Percentiles rank a stretch among this genome's conserved stretches.
Conservation (phyloP, 2,888 invertebrate genomes). For the Stomorhina lunata region DNA sequence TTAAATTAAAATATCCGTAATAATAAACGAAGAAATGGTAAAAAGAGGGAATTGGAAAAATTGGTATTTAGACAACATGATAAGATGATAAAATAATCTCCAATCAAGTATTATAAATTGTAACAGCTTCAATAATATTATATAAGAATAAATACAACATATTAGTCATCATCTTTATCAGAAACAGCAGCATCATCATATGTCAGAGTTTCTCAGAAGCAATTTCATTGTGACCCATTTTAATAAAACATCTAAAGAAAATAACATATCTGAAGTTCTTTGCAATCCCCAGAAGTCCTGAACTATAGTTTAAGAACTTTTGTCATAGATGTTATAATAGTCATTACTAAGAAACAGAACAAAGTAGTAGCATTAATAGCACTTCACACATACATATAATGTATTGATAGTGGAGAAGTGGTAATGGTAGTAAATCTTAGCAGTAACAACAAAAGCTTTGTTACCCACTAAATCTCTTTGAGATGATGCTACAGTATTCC, state of each 20-base stretch:
- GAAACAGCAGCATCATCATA: conserved; percentile 5
- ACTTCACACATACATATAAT: no score
- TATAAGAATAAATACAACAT: conserved; percentile 33
- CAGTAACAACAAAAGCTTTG: conserved; percentile 27
- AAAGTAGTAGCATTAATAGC: background rate
- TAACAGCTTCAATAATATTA: conserved; percentile 44
- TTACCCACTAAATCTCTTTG: conserved; percentile 49
- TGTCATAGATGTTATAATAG: background rate
- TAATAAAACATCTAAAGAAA: no score
- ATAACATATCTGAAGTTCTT: no score
- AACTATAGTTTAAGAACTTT: no score
- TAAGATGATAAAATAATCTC: conserved; percentile 54
- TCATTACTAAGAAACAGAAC: background rate
- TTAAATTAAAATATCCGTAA: conserved; percentile 11
- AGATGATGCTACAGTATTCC: conserved; percentile 19
- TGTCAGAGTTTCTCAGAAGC: no score
- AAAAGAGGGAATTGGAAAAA: conserved; percentile 29
- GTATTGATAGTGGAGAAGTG: conserved; percentile 12
- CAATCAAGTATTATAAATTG: conserved; percentile 51
- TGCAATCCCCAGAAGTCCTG: no score
- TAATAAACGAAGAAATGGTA: background rate
- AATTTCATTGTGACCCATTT: no score
- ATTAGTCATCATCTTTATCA: background rate
- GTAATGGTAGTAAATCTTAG: background rate
- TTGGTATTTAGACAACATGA: conserved; percentile 44